Conservation (phyloP, 2,888 invertebrate species). For the Tridacna crocea region DNA sequence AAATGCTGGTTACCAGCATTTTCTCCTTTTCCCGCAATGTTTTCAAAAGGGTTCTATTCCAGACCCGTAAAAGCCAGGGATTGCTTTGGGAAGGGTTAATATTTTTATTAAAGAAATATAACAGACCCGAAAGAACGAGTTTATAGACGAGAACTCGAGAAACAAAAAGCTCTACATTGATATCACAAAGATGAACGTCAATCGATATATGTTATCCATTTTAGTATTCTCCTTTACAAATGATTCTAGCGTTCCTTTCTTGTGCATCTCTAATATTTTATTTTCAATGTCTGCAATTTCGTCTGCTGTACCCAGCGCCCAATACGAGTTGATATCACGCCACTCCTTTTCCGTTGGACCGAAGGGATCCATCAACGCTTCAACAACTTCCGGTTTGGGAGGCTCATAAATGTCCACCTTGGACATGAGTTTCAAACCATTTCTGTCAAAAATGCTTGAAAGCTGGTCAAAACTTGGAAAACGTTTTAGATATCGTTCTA, state of each 20-base stretch:
- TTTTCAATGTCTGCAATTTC: conserved; percentile 31
- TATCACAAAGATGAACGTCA: conserved; percentile 13
- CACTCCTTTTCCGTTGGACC: conserved; percentile 35
- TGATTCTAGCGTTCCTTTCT: conserved; percentile 16
- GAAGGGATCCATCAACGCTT: conserved; percentile 12
- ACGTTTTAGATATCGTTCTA: neutral
- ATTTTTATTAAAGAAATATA: no score
- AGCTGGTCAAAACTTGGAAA: neutral
- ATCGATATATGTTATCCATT: neutral
- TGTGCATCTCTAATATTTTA: conserved; percentile 28
- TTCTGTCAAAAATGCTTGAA: neutral
- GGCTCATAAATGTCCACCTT: neutral
- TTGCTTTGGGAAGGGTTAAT: no score
- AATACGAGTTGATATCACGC: conserved; percentile 36
- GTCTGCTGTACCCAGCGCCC: conserved; percentile 32
- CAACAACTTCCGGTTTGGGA: neutral
- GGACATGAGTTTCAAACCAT: neutral
- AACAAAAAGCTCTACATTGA: no score
- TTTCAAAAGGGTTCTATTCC: no score
- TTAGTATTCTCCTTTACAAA: conserved; percentile 33
- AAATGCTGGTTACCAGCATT: neutral
- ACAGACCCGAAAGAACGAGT: no score
- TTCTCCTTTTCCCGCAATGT: neutral
- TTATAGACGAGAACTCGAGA: no score
- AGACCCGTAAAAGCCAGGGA: no score